Percentiles rank a stretch among this genome's conserved stretches.
These are phyloP conservation scores for Hoplodrina ambigua DNA, from an alignment of 2,888 invertebrate species.

Conservation along the genomic window DNA sequence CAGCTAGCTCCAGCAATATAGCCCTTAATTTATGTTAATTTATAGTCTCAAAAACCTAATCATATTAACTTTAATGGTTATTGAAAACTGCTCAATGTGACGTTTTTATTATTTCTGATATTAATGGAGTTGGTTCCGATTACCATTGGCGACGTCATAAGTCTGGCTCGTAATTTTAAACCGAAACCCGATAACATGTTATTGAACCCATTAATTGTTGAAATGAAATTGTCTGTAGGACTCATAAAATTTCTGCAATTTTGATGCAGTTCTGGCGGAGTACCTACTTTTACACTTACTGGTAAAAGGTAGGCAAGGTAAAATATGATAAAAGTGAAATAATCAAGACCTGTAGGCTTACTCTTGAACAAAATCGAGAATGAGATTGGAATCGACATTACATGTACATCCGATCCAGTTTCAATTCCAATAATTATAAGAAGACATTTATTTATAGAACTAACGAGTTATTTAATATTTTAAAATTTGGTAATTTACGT, in stretches of 20 bases:
- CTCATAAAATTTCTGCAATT: slow-evolving; percentile 5
- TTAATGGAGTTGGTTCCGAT: slow-evolving; percentile 56
- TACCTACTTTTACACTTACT: too few relatives aligned
- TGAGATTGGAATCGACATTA: too few relatives aligned
- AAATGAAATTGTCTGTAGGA: slow-evolving; percentile 15
- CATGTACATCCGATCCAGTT: too few relatives aligned
- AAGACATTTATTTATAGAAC: too few relatives aligned
- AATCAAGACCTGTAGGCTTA: too few relatives aligned
- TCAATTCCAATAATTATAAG: too few relatives aligned
- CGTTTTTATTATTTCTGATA: slow-evolving; percentile 56
- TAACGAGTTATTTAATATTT: too few relatives aligned
- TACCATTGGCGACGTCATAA: slow-evolving; percentile 51
- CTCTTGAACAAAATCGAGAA: too few relatives aligned
- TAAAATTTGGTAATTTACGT: too few relatives aligned
- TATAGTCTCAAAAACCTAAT: slow-evolving; percentile 52
- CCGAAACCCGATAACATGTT: slow-evolving; percentile 38
- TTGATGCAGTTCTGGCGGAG: not conserved
- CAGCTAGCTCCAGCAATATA: not conserved
- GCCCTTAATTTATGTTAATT: slow-evolving; percentile 7
- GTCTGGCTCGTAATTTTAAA: slow-evolving; percentile 49
- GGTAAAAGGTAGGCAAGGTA: too few relatives aligned
- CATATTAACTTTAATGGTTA: slow-evolving; percentile 63
- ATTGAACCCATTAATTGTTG: slow-evolving; percentile 44
- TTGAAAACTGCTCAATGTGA: slow-evolving; percentile 42
- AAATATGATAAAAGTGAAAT: too few relatives aligned